Conservation (phyloP, 2,797 vertebrate genomes). For the Urosaurus nigricauda region DNA sequence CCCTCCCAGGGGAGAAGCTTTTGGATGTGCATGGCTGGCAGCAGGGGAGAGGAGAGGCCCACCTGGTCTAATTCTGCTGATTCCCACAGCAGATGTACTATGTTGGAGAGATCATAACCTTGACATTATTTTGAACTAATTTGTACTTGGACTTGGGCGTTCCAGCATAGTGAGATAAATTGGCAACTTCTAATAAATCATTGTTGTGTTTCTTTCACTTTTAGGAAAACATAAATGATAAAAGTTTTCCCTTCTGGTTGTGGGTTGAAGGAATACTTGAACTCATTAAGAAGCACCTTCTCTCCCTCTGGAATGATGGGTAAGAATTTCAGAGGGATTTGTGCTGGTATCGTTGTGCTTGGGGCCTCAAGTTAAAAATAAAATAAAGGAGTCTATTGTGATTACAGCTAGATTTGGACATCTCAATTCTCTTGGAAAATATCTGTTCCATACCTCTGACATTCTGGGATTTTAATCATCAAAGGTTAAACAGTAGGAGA, state of each 20-base stretch:
- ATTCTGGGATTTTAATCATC: no score
- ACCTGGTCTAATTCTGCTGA: neutral
- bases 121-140: neutral
- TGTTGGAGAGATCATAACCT: neutral
- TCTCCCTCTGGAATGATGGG: conserved; percentile 96
- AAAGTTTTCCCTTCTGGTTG: conserved; percentile 93
- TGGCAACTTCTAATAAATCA: fast-evolving
- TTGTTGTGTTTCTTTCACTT: conserved; percentile 54
- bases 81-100: neutral
- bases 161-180: neutral
- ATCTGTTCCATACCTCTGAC: no score
- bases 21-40: neutral
- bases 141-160: neutral
- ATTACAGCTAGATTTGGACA: neutral
- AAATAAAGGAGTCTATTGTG: neutral
- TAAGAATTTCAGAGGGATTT: conserved; percentile 72
- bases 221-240: conserved; percentile 91
- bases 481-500: neutral
- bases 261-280: conserved; percentile 98
- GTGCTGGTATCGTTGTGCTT: neutral
- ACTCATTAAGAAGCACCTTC: conserved; percentile 94
- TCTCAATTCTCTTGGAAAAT: neutral
- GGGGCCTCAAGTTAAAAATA: neutral
- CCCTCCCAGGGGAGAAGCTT: neutral
- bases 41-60: no score